Percentiles rank a stretch among this genome's conserved stretches.
phyloP scores from a whole-genome alignment of 2,113 vertebrate genomes.

The Hucho hucho region DNA sequence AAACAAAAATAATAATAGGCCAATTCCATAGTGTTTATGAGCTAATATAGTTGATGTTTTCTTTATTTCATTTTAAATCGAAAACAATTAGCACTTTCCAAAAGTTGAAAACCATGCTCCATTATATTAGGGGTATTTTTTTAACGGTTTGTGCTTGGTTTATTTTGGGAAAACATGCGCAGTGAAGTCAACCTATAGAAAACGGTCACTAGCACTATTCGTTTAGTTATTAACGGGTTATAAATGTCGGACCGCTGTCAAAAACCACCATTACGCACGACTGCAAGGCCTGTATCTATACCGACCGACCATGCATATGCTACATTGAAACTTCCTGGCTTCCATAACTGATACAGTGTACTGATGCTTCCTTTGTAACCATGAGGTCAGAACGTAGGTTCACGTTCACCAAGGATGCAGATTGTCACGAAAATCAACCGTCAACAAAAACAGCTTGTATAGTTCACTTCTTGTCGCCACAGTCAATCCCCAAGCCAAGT shows the following conservation, averaged over 20 bases:
- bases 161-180: neutral
- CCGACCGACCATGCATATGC: neutral
- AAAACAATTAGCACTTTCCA: too few species aligned
- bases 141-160: neutral
- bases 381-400: slow-evolving; percentile 12
- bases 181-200: neutral
- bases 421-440: neutral
- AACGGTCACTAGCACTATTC: neutral
- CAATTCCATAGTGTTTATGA: neutral
- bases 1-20: too few species aligned
- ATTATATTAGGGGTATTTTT: too few species aligned
- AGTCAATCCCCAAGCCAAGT: neutral
- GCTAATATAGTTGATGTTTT: too few species aligned
- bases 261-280: neutral
- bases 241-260: neutral
- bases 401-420: slow-evolving; percentile 41
- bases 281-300: neutral
- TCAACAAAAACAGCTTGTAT: neutral
- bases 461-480: neutral
- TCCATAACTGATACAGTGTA: neutral
- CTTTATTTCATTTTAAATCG: too few species aligned
- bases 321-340: slow-evolving; percentile 18
- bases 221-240: too few species aligned
- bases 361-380: slow-evolving; percentile 8
- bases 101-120: too few species aligned